Evolutionary conservation across 2,797 vertebrate genomes (phyloP).

Genomic region (Pantherophis vulpinus): DNA sequence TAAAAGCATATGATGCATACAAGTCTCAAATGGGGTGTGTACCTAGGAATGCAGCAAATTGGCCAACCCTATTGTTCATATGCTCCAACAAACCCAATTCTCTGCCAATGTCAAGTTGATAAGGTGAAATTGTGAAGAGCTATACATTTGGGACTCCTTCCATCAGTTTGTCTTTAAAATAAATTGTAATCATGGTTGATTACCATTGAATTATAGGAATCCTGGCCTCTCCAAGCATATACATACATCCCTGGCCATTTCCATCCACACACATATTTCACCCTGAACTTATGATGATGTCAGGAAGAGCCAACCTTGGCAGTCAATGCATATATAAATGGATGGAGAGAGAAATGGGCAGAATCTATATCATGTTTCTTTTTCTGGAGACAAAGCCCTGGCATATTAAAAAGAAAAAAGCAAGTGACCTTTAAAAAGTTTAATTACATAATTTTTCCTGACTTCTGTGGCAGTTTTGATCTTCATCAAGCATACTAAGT

Average conservation of each 20-base stretch:
- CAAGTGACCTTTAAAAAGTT: slow-evolving; percentile 32
- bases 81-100: neutral
- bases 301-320: neutral
- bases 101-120: neutral
- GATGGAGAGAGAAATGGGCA: neutral
- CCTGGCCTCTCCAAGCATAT: neutral
- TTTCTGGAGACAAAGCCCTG: neutral
- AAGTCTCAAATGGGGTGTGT: neutral
- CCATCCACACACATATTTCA: neutral
- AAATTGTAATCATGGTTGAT: neutral
- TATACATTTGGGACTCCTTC: neutral
- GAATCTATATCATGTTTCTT: neutral
- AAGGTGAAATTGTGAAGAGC: neutral
- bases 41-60: neutral
- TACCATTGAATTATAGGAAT: neutral
- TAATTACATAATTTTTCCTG: neutral
- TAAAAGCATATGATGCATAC: neutral
- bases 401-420: neutral
- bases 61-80: neutral
- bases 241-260: neutral
- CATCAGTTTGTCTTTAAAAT: neutral
- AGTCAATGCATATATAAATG: neutral
- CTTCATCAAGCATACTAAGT: neutral
- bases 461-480: slow-evolving; percentile 7
- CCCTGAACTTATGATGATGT: neutral